Percentiles rank a stretch among this genome's conserved stretches.
These are phyloP conservation scores for Eutolmus rufibarbis DNA, from an alignment of 2,888 invertebrate species.

Conservation along the genomic window DNA sequence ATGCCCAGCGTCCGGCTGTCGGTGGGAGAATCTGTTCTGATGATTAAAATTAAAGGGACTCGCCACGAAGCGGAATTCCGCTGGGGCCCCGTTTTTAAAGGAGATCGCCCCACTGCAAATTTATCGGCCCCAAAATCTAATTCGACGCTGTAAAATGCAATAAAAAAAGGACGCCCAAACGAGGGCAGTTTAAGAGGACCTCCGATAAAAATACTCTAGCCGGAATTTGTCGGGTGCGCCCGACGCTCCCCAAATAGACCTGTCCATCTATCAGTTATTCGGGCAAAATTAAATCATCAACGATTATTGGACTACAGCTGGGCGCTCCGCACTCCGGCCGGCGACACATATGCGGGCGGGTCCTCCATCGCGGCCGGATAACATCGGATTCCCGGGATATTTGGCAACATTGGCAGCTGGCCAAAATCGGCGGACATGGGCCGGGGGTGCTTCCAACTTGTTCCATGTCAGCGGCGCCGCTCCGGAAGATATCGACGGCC, in stretches of 20 bases:
- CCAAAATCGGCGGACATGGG: not conserved
- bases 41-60: not conserved
- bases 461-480: not conserved
- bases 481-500: not conserved
- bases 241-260: slow-evolving; percentile 6
- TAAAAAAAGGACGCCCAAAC: not conserved
- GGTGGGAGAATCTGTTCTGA: not conserved
- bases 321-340: not conserved
- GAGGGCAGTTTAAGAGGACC: not conserved
- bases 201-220: not conserved
- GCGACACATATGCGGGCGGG: not conserved
- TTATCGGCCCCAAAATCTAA: not conserved
- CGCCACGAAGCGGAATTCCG: not conserved
- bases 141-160: not conserved
- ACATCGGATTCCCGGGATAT: not conserved
- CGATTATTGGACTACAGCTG: slow-evolving; percentile 41
- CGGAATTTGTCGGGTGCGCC: not conserved
- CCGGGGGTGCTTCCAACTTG: not conserved
- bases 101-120: not conserved
- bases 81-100: not conserved
- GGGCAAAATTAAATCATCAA: slow-evolving; percentile 44
- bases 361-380: not conserved
- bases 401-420: not conserved
- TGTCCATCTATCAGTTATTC: slow-evolving; percentile 42
- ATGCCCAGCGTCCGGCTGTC: not conserved